phyloP scores from a whole-genome alignment of 2,888 invertebrate species.

The Archips xylosteana region DNA sequence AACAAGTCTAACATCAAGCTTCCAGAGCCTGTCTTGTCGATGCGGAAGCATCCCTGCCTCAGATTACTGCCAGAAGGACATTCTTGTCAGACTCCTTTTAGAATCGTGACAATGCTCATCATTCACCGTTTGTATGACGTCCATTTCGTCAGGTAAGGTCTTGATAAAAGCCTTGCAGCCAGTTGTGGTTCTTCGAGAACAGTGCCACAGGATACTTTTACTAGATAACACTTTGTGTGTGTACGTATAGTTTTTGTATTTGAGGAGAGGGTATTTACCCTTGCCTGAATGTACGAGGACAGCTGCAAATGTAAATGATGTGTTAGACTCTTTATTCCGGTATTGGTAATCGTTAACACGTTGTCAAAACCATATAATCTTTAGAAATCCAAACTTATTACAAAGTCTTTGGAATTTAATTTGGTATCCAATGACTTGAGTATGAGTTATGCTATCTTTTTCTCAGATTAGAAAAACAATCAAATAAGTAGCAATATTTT shows the following conservation, averaged over 20 bases:
- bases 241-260: slow-evolving; percentile 65
- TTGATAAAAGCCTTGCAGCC: slow-evolving; percentile 72
- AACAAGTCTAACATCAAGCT: no score
- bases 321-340: slow-evolving; percentile 10
- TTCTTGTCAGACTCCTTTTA: slow-evolving; percentile 18
- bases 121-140: slow-evolving; percentile 52
- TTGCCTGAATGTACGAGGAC: slow-evolving; percentile 67
- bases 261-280: slow-evolving; percentile 68
- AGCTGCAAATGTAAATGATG: slow-evolving; percentile 53
- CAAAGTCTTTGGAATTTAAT: no score
- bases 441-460: no score
- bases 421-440: no score
- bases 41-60: no score
- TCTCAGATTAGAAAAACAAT: no score
- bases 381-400: no score
- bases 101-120: slow-evolving; percentile 61
- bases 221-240: slow-evolving; percentile 64
- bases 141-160: slow-evolving; percentile 55
- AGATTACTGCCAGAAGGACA: no score
- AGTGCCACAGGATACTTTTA: slow-evolving; percentile 68
- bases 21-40: no score
- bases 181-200: slow-evolving; percentile 65
- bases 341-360: no score
- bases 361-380: no score
- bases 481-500: no score